These are phyloP conservation scores for Podarcis lilfordi DNA, from an alignment of 2,797 vertebrate genomes.

Conservation along the genomic window DNA sequence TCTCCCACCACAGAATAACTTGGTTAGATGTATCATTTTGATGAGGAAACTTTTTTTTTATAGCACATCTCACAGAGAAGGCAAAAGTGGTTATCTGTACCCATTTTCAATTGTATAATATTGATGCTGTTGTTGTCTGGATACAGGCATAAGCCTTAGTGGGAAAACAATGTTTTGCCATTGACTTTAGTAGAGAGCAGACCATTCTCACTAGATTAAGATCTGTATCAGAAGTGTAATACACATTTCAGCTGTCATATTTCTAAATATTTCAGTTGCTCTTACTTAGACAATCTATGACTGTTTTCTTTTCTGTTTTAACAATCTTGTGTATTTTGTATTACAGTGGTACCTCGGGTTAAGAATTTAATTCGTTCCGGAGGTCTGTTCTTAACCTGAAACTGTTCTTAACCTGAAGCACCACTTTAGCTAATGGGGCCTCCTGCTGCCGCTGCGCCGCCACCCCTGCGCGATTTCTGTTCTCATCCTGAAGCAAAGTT, in stretches of 20 bases:
- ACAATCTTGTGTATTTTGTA: too few species aligned
- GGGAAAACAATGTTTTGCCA: neutral
- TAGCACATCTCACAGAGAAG: neutral
- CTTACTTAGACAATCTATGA: too few species aligned
- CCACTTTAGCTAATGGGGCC: too few species aligned
- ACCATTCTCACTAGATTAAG: neutral
- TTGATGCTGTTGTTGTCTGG: neutral
- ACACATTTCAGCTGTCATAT: neutral
- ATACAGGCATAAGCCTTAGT: neutral
- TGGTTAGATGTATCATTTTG: neutral
- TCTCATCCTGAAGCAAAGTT: too few species aligned
- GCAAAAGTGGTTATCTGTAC: neutral
- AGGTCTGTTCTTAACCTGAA: too few species aligned
- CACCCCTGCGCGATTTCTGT: too few species aligned
- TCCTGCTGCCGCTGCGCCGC: too few species aligned
- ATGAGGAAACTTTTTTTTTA: neutral
- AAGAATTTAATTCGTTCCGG: too few species aligned
- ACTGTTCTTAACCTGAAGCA: too few species aligned
- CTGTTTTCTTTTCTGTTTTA: too few species aligned
- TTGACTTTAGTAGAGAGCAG: neutral
- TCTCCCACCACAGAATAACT: neutral
- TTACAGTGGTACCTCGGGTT: too few species aligned
- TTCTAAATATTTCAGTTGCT: neutral
- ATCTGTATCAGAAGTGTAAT: neutral
- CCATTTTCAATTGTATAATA: neutral